A percentile compares a stretch with the other conserved stretches of the same genome.
phyloP scores from a whole-genome alignment of 2,888 invertebrate genomes.

The Villa cingulata region DNA sequence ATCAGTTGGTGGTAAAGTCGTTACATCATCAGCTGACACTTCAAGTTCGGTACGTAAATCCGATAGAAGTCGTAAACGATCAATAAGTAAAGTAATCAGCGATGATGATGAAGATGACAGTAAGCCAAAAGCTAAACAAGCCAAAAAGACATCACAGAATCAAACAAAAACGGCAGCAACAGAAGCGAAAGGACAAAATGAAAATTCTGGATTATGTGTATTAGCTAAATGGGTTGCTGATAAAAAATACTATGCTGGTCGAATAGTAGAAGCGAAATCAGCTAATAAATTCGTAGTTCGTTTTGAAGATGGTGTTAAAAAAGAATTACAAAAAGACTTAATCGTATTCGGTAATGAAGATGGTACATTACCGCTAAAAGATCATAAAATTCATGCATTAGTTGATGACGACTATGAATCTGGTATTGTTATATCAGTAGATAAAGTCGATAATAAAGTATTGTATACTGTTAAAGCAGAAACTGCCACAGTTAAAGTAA shows the following conservation, averaged over 20 bases:
- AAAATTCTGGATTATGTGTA: slow-evolving; percentile 31
- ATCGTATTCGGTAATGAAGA: slow-evolving; percentile 44
- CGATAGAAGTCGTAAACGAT: slow-evolving; percentile 8
- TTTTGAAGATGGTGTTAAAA: slow-evolving; percentile 49
- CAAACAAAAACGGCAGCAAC: slow-evolving; percentile 2
- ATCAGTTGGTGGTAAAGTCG: slow-evolving; percentile 1
- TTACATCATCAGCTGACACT: neutral
- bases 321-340: slow-evolving; percentile 45
- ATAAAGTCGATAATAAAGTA: slow-evolving; percentile 32
- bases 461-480: slow-evolving; percentile 17
- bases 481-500: slow-evolving; percentile 39
- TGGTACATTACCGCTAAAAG: slow-evolving; percentile 37
- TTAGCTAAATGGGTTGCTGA: slow-evolving; percentile 57
- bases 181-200: slow-evolving; percentile 11
- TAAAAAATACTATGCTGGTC: slow-evolving; percentile 52
- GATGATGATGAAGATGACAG: slow-evolving; percentile 16
- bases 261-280: slow-evolving; percentile 42
- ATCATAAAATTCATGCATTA: slow-evolving; percentile 43
- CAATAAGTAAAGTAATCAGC: slow-evolving; percentile 13
- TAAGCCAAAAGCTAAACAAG: slow-evolving; percentile 14
- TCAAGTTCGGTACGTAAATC: slow-evolving; percentile 1
- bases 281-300: slow-evolving; percentile 47
- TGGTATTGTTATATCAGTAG: slow-evolving; percentile 37
- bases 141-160: slow-evolving; percentile 4
- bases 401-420: slow-evolving; percentile 43